Conservation (phyloP, 2,113 vertebrate genomes). For the Siphamia tubifer region DNA sequence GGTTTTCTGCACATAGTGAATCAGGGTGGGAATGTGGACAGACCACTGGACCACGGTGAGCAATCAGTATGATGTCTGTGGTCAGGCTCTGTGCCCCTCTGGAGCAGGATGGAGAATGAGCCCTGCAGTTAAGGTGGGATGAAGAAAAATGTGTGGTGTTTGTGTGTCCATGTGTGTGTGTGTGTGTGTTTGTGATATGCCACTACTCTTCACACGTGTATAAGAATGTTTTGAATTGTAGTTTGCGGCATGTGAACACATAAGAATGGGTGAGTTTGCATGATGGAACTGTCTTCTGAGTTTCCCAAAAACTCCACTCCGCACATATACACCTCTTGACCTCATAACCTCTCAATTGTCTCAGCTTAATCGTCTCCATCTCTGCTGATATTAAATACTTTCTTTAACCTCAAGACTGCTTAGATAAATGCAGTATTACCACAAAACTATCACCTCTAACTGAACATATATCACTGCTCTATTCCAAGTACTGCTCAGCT, state of each 20-base stretch:
- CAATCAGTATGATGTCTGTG: slow-evolving; percentile 75
- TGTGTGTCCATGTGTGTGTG: neutral
- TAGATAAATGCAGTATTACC: slow-evolving; percentile 40
- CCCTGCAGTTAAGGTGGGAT: slow-evolving; percentile 53
- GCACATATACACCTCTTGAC: slow-evolving; percentile 2
- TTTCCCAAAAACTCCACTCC: slow-evolving; percentile 18
- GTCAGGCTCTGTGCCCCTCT: slow-evolving; percentile 66
- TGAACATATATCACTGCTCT: neutral
- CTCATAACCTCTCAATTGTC: slow-evolving; percentile 38
- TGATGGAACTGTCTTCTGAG: slow-evolving; percentile 28
- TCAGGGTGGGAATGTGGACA: slow-evolving; percentile 71
- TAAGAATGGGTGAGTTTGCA: neutral
- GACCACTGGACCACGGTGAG: slow-evolving; percentile 68
- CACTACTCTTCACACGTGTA: neutral
- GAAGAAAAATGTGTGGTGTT: slow-evolving; percentile 29
- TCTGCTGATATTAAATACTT: slow-evolving; percentile 50
- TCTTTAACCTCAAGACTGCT: slow-evolving; percentile 25
- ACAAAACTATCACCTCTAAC: slow-evolving; percentile 3
- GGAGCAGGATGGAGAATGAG: slow-evolving; percentile 47
- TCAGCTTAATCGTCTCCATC: slow-evolving; percentile 31
- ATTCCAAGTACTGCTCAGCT: neutral
- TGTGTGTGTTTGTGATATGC: slow-evolving; percentile 1
- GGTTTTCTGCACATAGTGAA: slow-evolving; percentile 65
- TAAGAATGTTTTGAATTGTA: neutral
- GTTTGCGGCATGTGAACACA: slow-evolving; percentile 1